Percentiles rank a stretch among this genome's conserved stretches.
Conservation (phyloP, 2,113 vertebrate species). For the Pristiophorus japonicus region DNA sequence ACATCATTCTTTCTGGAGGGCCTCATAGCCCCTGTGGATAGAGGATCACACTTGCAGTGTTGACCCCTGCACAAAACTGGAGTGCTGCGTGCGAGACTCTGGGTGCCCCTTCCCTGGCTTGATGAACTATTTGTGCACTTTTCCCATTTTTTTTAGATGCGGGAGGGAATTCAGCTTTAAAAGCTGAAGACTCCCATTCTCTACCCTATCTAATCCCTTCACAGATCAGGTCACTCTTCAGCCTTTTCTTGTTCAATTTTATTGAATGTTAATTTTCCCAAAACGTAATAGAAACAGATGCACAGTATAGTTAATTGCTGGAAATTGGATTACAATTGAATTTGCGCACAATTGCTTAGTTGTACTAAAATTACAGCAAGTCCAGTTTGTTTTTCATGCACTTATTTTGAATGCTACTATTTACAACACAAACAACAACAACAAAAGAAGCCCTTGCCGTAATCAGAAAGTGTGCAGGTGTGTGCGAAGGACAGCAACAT, state of each 20-base stretch:
- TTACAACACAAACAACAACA: not conserved
- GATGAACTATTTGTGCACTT: no score
- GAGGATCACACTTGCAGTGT: no score
- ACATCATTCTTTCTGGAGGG: no score
- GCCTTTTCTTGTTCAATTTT: not conserved
- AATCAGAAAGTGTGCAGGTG: slow-evolving; percentile 84
- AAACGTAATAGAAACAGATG: not conserved
- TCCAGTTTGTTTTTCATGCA: not conserved
- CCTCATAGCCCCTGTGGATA: no score
- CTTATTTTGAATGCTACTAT: not conserved
- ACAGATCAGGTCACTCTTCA: not conserved
- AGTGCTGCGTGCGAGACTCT: no score
- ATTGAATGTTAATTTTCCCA: not conserved
- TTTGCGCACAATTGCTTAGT: not conserved
- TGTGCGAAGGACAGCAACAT: slow-evolving; percentile 90
- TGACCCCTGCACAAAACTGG: no score
- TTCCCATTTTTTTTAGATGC: no score
- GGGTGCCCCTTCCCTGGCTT: no score
- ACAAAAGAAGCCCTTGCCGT: slow-evolving; percentile 62
- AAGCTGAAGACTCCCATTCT: no score
- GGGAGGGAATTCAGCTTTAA: no score
- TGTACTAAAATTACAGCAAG: no score
- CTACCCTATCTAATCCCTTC: not conserved
- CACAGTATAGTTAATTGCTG: not conserved
- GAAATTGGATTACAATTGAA: not conserved